phyloP scores from a whole-genome alignment of 2,113 vertebrate species.

The Cryptoleucopteryx plumbea region DNA sequence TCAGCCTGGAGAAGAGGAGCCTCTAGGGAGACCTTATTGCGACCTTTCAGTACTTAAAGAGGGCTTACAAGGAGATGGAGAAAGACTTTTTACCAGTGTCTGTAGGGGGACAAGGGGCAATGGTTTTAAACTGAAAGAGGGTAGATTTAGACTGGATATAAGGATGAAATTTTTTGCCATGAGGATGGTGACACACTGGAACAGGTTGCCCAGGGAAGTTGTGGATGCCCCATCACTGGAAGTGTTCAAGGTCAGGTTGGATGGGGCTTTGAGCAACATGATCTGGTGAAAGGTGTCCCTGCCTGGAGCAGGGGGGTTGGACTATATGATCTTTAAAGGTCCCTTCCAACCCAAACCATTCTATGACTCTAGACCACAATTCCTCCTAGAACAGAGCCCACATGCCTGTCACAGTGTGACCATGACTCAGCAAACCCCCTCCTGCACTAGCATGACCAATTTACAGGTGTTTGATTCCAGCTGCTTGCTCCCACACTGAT shows the following conservation, averaged over 20 bases:
- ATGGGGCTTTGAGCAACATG: neutral
- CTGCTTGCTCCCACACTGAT: neutral
- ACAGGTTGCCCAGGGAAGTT: neutral
- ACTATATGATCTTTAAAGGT: neutral
- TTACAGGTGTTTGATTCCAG: neutral
- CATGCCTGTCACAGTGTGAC: too few species aligned
- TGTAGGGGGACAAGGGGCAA: neutral
- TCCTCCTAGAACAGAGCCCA: neutral
- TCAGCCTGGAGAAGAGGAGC: neutral
- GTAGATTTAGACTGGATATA: neutral
- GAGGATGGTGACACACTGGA: neutral
- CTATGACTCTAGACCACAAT: neutral
- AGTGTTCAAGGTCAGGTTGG: neutral
- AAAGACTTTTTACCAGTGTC: neutral
- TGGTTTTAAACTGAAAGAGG: neutral
- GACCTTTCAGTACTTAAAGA: neutral
- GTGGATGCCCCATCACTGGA: neutral
- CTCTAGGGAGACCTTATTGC: neutral
- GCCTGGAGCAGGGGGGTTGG: neutral
- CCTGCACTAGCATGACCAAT: neutral
- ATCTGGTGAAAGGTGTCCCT: neutral
- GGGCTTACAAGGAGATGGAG: neutral
- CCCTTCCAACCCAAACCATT: neutral
- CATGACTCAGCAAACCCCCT: accelerated
- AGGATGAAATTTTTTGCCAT: neutral